Evolutionary conservation across 2,888 invertebrate genomes (phyloP).

Genomic region (Acanthosoma haemorrhoidale): DNA sequence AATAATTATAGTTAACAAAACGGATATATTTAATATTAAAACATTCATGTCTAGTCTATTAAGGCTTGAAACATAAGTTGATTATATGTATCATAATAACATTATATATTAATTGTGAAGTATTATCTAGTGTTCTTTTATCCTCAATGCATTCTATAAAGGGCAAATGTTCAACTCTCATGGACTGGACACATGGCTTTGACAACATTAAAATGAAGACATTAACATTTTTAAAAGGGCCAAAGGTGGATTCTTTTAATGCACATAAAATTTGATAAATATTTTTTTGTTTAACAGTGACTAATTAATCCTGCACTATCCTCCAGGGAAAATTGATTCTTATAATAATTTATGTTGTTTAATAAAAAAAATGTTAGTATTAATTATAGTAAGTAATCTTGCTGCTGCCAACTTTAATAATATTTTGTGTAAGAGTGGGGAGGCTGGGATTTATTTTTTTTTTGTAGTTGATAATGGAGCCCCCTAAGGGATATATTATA

Average conservation of each 20-base stretch:
- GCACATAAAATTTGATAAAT: background rate
- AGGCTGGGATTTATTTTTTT: too few relatives aligned
- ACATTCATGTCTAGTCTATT: background rate
- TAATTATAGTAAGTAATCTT: too few relatives aligned
- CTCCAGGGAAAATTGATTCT: background rate
- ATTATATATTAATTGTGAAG: background rate
- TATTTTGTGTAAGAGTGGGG: too few relatives aligned
- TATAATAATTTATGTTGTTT: too few relatives aligned
- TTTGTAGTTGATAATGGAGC: too few relatives aligned
- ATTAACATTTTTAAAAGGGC: background rate
- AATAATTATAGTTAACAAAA: background rate
- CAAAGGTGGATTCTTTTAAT: background rate
- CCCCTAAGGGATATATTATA: too few relatives aligned
- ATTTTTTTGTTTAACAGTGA: background rate
- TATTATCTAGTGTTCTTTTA: background rate
- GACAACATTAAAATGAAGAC: background rate
- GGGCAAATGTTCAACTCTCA: background rate
- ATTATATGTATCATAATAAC: too few relatives aligned
- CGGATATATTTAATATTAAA: background rate
- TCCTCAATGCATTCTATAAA: too few relatives aligned
- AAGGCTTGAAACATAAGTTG: conserved; percentile 2
- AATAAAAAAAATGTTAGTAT: too few relatives aligned
- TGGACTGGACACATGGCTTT: background rate
- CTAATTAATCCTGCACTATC: background rate
- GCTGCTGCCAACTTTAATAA: too few relatives aligned